phyloP scores from a whole-genome alignment of 2,797 vertebrate genomes.

The Gouania willdenowi region DNA sequence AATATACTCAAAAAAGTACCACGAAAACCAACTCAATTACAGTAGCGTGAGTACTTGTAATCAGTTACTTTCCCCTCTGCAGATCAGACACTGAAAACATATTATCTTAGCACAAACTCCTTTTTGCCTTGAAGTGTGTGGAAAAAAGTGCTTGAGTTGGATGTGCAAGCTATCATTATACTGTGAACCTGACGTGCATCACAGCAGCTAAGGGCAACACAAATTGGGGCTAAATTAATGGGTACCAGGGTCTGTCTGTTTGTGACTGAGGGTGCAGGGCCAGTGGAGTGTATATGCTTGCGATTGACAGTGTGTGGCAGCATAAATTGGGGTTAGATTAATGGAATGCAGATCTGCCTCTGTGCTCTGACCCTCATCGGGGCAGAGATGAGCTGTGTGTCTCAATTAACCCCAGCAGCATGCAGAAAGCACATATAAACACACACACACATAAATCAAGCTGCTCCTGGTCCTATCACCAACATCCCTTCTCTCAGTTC shows the following conservation, averaged over 20 bases:
- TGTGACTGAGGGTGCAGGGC: neutral
- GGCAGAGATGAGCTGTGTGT: slow-evolving; percentile 73
- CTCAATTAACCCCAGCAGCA: slow-evolving; percentile 71
- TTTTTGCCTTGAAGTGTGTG: too few species aligned
- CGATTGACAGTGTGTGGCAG: slow-evolving; percentile 67
- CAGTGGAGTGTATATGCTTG: slow-evolving; percentile 33
- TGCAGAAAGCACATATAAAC: slow-evolving; percentile 52
- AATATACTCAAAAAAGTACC: too few species aligned
- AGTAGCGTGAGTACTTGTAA: too few species aligned
- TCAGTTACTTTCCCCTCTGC: too few species aligned
- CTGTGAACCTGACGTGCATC: slow-evolving; percentile 55
- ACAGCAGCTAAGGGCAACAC: slow-evolving; percentile 51
- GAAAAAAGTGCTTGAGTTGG: too few species aligned
- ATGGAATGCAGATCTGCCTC: slow-evolving; percentile 68
- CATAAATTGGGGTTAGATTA: slow-evolving; percentile 76
- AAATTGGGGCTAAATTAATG: slow-evolving; percentile 71
- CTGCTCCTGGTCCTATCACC: neutral
- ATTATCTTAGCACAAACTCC: too few species aligned
- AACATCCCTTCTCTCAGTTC: neutral
- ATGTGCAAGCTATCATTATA: too few species aligned
- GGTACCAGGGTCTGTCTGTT: slow-evolving; percentile 8
- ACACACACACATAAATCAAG: slow-evolving; percentile 33
- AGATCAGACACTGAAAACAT: too few species aligned
- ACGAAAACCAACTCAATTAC: too few species aligned
- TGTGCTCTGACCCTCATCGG: slow-evolving; percentile 75